These are phyloP conservation scores for Eristalis arbustorum DNA, from an alignment of 2,888 invertebrate species.

Conservation along the genomic window DNA sequence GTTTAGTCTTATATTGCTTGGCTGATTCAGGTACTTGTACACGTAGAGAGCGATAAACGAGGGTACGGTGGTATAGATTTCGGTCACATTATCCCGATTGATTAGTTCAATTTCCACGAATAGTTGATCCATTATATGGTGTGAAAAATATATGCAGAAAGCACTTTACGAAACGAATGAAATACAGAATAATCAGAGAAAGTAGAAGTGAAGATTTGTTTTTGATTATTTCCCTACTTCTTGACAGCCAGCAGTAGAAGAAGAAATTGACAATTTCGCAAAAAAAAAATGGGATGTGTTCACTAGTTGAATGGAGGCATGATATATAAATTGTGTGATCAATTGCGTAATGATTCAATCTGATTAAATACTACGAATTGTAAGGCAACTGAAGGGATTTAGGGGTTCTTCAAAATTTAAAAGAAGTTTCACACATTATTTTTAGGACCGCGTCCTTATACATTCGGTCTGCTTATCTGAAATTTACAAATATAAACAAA, in stretches of 20 bases:
- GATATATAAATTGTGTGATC: too few relatives aligned
- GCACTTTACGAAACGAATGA: conserved; percentile 24
- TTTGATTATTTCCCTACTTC: conserved; percentile 43
- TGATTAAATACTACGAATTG: too few relatives aligned
- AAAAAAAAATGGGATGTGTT: conserved; percentile 23
- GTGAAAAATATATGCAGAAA: conserved; percentile 4
- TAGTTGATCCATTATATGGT: conserved; percentile 76
- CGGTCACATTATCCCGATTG: conserved; percentile 74
- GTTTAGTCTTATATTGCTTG: conserved; percentile 81
- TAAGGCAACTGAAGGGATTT: too few relatives aligned
- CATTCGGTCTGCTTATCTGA: not conserved
- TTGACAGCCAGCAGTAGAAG: not conserved
- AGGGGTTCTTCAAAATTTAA: too few relatives aligned
- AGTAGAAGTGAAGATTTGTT: conserved; percentile 47
- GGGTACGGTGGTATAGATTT: conserved; percentile 82
- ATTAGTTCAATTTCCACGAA: conserved; percentile 78
- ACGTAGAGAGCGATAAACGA: conserved; percentile 84
- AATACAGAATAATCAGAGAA: conserved; percentile 49
- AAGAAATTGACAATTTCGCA: not conserved
- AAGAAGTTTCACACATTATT: too few relatives aligned
- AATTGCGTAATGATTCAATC: too few relatives aligned
- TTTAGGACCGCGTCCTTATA: too few relatives aligned
- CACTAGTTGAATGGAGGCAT: not conserved
- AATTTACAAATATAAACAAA: not conserved
- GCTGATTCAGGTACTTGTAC: conserved; percentile 83